Percentiles rank a stretch among this genome's conserved stretches.
phyloP scores from a whole-genome alignment of 2,888 invertebrate genomes.

The Chloroclysta siterata region DNA sequence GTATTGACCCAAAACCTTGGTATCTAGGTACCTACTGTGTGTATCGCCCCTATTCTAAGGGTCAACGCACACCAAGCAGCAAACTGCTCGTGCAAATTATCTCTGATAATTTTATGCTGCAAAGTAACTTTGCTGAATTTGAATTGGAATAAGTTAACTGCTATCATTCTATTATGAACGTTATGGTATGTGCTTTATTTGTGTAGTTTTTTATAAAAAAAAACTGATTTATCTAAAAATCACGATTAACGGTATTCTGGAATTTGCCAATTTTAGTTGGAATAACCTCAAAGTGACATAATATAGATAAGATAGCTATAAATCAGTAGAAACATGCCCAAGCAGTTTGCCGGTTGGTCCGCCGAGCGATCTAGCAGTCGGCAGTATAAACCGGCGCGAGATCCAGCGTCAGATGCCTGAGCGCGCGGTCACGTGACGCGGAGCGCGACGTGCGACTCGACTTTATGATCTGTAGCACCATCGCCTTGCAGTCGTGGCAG shows the following conservation, averaged over 20 bases:
- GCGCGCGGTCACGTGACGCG: conserved; percentile 92
- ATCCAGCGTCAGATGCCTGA: conserved; percentile 92
- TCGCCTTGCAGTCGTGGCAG: conserved; percentile 97
- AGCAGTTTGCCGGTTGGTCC: neutral
- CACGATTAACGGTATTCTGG: too few relatives aligned
- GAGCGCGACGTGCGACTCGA: conserved; percentile 89
- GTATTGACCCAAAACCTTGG: neutral
- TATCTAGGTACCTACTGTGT: neutral
- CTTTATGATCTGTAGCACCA: conserved; percentile 97
- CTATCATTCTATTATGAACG: too few relatives aligned
- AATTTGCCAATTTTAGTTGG: too few relatives aligned
- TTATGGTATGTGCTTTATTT: too few relatives aligned
- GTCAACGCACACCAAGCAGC: neutral
- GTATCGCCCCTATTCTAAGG: neutral
- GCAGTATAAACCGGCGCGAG: conserved; percentile 92
- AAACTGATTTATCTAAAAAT: too few relatives aligned
- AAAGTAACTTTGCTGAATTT: too few relatives aligned
- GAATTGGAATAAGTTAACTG: too few relatives aligned
- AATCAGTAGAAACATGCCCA: neutral
- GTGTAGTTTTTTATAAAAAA: too few relatives aligned
- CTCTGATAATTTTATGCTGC: neutral
- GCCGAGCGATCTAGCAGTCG: conserved; percentile 63
- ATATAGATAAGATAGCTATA: neutral
- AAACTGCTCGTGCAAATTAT: neutral
- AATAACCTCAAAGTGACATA: too few relatives aligned